Evolutionary conservation across 1,140 invertebrate species (phyloP).

Genomic region (Callitettix versicolor): DNA sequence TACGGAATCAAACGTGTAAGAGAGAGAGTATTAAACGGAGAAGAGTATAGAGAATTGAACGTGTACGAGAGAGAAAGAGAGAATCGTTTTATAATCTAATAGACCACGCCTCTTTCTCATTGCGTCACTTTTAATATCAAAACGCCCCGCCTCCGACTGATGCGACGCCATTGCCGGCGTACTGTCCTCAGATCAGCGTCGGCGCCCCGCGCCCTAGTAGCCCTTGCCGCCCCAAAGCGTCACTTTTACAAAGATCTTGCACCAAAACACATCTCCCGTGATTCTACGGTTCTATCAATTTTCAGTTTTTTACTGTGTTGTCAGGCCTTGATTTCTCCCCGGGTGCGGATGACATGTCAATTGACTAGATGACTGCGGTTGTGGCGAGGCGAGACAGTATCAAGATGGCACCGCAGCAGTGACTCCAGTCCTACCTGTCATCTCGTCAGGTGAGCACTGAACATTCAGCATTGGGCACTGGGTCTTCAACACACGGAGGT

Average conservation of each 20-base stretch:
- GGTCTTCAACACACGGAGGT: too few relatives aligned
- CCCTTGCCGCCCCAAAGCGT: neutral
- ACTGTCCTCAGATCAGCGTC: too few relatives aligned
- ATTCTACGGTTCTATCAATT: neutral
- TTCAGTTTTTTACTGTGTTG: neutral
- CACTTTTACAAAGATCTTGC: neutral
- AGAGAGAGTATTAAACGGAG: slow-evolving; percentile 1
- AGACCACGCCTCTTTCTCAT: slow-evolving; percentile 12
- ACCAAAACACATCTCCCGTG: neutral
- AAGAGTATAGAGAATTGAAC: neutral
- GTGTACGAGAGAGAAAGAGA: neutral
- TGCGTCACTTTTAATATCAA: slow-evolving; percentile 14
- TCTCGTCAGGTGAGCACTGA: too few relatives aligned
- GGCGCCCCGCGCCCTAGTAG: neutral
- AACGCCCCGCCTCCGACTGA: neutral
- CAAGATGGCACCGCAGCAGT: too few relatives aligned
- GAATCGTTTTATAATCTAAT: slow-evolving; percentile 5
- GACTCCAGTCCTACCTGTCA: too few relatives aligned
- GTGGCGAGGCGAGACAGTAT: too few relatives aligned
- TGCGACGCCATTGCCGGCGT: neutral
- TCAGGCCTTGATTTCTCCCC: neutral
- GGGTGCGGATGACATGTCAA: slow-evolving; percentile 3
- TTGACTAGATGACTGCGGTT: neutral
- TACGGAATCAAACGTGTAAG: neutral
- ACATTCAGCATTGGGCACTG: too few relatives aligned